These are phyloP conservation scores for Drosophila santomea DNA, from an alignment of 1,140 invertebrate species.

Conservation along the genomic window DNA sequence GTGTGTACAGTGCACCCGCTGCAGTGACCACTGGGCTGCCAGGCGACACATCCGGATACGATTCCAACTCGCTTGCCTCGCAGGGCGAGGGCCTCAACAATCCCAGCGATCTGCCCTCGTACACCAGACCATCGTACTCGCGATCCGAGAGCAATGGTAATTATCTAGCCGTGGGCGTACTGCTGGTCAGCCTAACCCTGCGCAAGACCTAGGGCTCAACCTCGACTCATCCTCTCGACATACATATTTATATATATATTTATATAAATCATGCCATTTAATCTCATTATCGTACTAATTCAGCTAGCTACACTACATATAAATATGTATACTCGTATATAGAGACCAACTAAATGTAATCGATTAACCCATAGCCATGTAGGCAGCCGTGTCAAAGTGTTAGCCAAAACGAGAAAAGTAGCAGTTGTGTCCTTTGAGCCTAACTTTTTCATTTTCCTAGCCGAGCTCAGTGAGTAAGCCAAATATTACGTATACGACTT, in stretches of 20 bases:
- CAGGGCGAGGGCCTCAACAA: conserved; percentile 69
- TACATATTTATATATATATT: conserved; percentile 7
- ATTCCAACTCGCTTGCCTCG: conserved; percentile 68
- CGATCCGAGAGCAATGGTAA: conserved; percentile 84
- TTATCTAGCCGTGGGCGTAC: conserved; percentile 82
- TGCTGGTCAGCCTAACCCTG: conserved; percentile 80
- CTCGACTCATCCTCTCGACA: conserved; percentile 2
- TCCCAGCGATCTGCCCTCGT: conserved; percentile 78
- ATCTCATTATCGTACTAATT: conserved; percentile 57
- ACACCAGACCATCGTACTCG: conserved; percentile 79
- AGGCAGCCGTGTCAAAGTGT: conserved; percentile 66
- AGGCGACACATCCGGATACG: conserved; percentile 75
- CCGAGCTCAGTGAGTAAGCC: conserved; percentile 74
- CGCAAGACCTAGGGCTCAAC: conserved; percentile 65
- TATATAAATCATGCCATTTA: conserved; percentile 32
- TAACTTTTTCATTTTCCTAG: conserved; percentile 57
- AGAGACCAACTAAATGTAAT: conserved; percentile 51
- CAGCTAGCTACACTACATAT: conserved; percentile 52
- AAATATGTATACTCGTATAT: conserved; percentile 22
- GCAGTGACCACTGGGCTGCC: conserved; percentile 67
- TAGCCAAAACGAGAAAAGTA: conserved; percentile 60
- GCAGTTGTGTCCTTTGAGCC: conserved; percentile 30
- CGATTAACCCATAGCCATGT: conserved; percentile 54
- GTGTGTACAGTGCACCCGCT: conserved; percentile 78
- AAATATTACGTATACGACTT: conserved; percentile 76